phyloP scores from a whole-genome alignment of 2,113 vertebrate species.

The Rhodinocichla rosea region DNA sequence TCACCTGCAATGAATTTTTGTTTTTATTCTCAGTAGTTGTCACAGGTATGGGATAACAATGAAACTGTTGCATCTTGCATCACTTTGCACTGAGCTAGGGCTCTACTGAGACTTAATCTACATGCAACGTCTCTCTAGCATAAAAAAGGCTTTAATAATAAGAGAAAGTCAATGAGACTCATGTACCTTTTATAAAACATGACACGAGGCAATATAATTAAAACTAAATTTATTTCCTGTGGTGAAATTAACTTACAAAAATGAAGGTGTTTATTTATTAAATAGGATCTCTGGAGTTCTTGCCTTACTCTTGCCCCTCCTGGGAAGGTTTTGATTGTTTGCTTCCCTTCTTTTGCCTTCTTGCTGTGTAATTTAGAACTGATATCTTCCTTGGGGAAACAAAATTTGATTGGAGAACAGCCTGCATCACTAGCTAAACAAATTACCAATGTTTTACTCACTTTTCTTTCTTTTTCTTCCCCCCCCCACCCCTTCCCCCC shows the following conservation, averaged over 20 bases:
- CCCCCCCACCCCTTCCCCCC: not conserved
- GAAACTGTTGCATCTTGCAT: conserved; percentile 48
- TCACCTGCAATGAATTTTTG: not conserved
- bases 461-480: conserved; percentile 58
- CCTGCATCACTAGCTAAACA: conserved; percentile 75
- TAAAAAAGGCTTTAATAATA: conserved; percentile 73
- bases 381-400: conserved; percentile 77
- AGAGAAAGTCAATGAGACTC: conserved; percentile 74
- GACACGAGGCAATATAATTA: conserved; percentile 81
- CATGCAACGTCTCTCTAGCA: conserved; percentile 47
- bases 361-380: conserved; percentile 80
- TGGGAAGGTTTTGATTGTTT: conserved; percentile 80
- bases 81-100: not conserved
- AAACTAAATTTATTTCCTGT: conserved; percentile 82
- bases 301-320: conserved; percentile 65
- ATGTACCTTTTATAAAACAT: conserved; percentile 81
- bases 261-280: conserved; percentile 87
- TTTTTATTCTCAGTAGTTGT: conserved; percentile 34
- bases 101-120: conserved; percentile 50
- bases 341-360: conserved; percentile 71
- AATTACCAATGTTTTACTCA: conserved; percentile 75
- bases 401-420: conserved; percentile 78
- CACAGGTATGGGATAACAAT: not conserved
- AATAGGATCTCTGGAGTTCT: conserved; percentile 76
- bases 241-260: conserved; percentile 83